A percentile compares a stretch with the other conserved stretches of the same genome.
phyloP scores from a whole-genome alignment of 2,797 vertebrate genomes.

The Enteromius unitaeniatus region DNA sequence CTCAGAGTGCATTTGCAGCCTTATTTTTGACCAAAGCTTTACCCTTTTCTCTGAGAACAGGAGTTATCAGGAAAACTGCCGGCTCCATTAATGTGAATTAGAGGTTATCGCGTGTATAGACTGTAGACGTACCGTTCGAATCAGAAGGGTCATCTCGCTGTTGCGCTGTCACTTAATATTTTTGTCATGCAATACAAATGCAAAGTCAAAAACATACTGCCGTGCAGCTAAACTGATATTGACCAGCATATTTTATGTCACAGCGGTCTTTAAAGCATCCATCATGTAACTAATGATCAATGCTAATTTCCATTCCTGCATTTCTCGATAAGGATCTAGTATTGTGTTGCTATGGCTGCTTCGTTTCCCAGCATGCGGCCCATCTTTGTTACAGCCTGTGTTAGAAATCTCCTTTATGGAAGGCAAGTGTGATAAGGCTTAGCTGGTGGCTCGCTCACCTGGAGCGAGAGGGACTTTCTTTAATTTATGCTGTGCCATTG shows the following conservation, averaged over 20 bases:
- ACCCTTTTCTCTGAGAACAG: conserved; percentile 29
- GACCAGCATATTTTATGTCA: conserved; percentile 42
- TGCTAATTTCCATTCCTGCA: conserved; percentile 53
- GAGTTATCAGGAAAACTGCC: conserved; percentile 16
- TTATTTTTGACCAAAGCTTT: conserved; percentile 39
- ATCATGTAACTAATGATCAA: conserved; percentile 55
- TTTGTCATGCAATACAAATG: conserved; percentile 39
- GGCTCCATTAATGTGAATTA: conserved; percentile 42
- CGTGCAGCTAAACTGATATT: conserved; percentile 44
- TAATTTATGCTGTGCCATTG: conserved; percentile 28
- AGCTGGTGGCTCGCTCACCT: conserved; percentile 30
- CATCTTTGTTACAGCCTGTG: conserved; percentile 15
- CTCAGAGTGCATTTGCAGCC: conserved; percentile 30
- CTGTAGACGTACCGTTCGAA: not conserved
- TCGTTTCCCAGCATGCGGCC: conserved; percentile 27
- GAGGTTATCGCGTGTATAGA: conserved; percentile 16
- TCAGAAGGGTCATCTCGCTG: conserved; percentile 32
- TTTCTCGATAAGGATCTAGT: conserved; percentile 30
- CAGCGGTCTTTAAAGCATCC: conserved; percentile 42
- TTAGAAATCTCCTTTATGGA: not conserved
- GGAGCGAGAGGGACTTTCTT: conserved; percentile 34
- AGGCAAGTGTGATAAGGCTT: conserved; percentile 10
- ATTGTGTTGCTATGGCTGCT: conserved; percentile 8
- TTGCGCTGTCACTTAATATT: not conserved
- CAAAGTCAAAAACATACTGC: conserved; percentile 31